Evolutionary conservation across 2,888 invertebrate genomes (phyloP).

Genomic region (Ormyrus thymus): DNA sequence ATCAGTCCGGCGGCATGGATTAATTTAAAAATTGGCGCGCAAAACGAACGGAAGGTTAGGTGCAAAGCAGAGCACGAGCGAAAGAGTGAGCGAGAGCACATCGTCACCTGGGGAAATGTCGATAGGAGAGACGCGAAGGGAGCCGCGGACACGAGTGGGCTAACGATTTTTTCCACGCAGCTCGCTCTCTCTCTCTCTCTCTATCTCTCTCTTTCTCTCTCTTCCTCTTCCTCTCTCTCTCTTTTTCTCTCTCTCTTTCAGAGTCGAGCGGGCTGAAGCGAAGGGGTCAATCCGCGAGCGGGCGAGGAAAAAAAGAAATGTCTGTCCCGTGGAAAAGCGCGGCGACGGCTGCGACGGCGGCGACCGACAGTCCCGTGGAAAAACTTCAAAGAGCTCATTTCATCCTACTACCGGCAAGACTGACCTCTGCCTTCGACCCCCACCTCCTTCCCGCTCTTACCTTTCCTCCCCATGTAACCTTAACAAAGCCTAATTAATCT

Average conservation of each 20-base stretch:
- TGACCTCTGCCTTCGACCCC: background rate
- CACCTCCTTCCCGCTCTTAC: background rate
- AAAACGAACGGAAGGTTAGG: constrained; percentile 5
- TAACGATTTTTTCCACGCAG: constrained; percentile 53
- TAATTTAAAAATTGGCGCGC: constrained; percentile 23
- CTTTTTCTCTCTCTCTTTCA: background rate
- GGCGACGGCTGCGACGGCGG: background rate
- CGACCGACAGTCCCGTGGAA: constrained; percentile 18
- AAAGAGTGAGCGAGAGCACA: background rate
- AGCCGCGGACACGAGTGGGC: constrained; percentile 47
- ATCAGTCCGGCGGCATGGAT: no score
- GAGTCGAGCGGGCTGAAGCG: constrained; percentile 1
- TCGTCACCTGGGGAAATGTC: constrained; percentile 42
- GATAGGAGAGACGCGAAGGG: constrained; percentile 31
- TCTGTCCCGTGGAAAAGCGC: constrained; percentile 1
- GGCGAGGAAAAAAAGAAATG: constrained; percentile 19
- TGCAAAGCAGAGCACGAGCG: background rate
- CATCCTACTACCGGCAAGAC: background rate
- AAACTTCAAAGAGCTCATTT: constrained; percentile 54
- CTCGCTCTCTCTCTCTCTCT: constrained; percentile 72
- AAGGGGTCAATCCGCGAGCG: constrained; percentile 51
- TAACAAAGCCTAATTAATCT: constrained; percentile 51
- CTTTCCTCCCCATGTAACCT: constrained; percentile 18
- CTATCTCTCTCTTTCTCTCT: background rate
- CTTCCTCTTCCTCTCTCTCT: constrained; percentile 32